Evolutionary conservation across 2,113 vertebrate species (phyloP).

Genomic region (Grammomys dolichurus): DNA sequence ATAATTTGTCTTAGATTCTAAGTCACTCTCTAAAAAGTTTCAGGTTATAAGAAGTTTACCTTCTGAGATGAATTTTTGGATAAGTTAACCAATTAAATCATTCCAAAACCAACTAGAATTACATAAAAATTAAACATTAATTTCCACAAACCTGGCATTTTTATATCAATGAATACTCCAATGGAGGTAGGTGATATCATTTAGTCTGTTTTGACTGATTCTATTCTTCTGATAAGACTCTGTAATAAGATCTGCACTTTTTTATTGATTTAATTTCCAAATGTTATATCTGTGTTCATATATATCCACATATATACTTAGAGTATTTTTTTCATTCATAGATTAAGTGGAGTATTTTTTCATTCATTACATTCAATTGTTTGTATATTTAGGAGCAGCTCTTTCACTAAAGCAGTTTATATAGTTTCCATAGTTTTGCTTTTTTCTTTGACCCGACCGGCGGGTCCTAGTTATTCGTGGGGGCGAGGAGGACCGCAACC

Average conservation of each 20-base stretch:
- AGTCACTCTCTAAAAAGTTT: neutral
- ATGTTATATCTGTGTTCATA: neutral
- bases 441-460: no score
- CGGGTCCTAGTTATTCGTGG: no score
- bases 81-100: neutral
- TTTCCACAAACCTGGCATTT: neutral
- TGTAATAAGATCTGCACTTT: neutral
- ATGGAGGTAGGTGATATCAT: neutral
- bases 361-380: constrained; percentile 17
- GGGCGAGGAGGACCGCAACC: no score
- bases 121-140: neutral
- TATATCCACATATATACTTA: neutral
- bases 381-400: neutral
- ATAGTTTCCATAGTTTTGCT: neutral
- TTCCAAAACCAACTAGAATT: neutral
- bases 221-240: neutral
- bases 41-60: neutral
- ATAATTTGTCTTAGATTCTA: constrained; percentile 1
- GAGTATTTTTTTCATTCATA: neutral
- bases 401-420: neutral
- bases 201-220: neutral
- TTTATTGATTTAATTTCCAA: neutral
- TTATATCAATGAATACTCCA: neutral
- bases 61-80: neutral
- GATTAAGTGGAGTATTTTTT: neutral